Evolutionary conservation across 2,797 vertebrate species (phyloP), one percentile per base, ranked within the genome.

Genomic region (Hydrolagus colliei): DNA sequence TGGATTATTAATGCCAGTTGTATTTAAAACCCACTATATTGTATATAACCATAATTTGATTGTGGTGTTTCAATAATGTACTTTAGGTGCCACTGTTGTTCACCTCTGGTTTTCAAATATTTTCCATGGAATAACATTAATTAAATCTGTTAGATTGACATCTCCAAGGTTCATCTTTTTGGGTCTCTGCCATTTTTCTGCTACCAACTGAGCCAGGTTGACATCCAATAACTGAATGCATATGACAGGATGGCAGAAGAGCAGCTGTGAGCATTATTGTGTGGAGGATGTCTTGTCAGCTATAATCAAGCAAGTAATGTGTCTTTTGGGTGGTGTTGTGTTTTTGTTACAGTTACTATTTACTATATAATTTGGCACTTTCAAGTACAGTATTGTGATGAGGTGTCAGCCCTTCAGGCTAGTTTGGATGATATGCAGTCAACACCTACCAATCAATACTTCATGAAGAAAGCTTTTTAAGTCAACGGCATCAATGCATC

Each of bases 271-370:
- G 41, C 32, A 20, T 77, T n/a, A 11, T 32, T 62, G 10, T 11
- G n/a, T 79, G 61, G 62, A 63, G 63, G 1, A 32, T 32, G 77
- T 65, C 5, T 86, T 89, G 89, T 90, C 84, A 73, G 86, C 80
- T 87, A 85, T 86, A 87, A 86, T 85, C 65, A 88, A 35, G 86
- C 27, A 13, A 84, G 86, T 91, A 88, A 88, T 88, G 90, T 89
- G 88, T 86, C 88, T 89, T 89, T 86, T 72, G 85, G 88, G 85
- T 85, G 84, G 77, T 86, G 88, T 86, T 89, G 88, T 89, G 87
- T 89, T 91, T 89, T 88, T 86, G 84, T 87, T 88, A 88, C 88
- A 88, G 87, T 88, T 87, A 88, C 89, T 87, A 86, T 88, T 80
- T 85, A 86, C 84, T 86, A 87, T 89, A 89, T 88, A 89, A 88